phyloP scores from a whole-genome alignment of 1,140 invertebrate species.

The Sarcophaga bullata region DNA sequence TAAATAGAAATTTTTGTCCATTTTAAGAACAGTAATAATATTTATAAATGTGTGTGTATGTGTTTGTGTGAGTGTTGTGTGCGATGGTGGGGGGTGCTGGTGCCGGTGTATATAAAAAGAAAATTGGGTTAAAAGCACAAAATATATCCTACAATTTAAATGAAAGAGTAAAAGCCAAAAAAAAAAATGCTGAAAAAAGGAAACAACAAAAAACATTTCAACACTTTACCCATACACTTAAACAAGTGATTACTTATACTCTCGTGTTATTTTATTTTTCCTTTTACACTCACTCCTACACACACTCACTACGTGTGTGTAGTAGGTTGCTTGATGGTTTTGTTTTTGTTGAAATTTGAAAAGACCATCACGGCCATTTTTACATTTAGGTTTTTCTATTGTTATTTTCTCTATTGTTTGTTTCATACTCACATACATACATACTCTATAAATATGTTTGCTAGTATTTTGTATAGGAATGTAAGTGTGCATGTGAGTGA shows the following conservation, averaged over 20 bases:
- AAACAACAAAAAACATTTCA: background rate
- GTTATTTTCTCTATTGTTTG: background rate
- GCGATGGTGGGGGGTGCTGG: background rate
- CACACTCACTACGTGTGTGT: too few species aligned
- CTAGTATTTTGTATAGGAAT: too few species aligned
- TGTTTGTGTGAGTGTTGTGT: background rate
- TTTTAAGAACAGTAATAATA: conserved; percentile 16
- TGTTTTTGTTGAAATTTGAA: too few species aligned
- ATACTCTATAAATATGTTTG: too few species aligned
- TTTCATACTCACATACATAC: too few species aligned
- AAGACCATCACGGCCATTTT: conserved; percentile 3
- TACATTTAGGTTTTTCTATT: background rate
- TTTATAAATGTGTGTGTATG: background rate
- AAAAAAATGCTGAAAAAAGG: background rate
- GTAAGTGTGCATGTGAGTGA: too few species aligned
- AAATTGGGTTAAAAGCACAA: conserved; percentile 34
- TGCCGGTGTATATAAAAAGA: conserved; percentile 15
- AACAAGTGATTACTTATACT: background rate
- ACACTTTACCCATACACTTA: background rate
- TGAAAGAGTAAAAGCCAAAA: background rate
- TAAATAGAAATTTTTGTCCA: background rate
- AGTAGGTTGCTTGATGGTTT: too few species aligned
- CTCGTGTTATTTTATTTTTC: too few species aligned
- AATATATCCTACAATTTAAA: background rate
- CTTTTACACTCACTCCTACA: too few species aligned